Evolutionary conservation across 2,113 vertebrate species (phyloP).

Genomic region (Oreochromis niloticus): DNA sequence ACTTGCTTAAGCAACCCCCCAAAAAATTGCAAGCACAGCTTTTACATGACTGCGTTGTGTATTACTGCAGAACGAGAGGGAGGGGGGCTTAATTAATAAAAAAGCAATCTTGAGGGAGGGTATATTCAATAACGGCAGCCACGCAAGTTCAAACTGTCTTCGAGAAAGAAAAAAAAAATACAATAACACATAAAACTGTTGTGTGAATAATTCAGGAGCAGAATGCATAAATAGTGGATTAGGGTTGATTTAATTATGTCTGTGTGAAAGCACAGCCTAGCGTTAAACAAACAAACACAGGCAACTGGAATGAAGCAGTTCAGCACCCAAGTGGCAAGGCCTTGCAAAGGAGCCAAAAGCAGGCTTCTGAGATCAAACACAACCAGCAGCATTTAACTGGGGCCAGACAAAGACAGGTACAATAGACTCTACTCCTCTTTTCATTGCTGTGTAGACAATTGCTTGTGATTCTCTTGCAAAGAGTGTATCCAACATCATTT

Average conservation of each 20-base stretch:
- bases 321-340: constrained; percentile 55
- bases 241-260: constrained; percentile 76
- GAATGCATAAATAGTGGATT: constrained; percentile 77
- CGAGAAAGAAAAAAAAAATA: constrained; percentile 54
- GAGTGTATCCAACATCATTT: constrained; percentile 17
- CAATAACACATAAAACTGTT: constrained; percentile 74
- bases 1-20: constrained; percentile 50
- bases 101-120: constrained; percentile 58
- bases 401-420: constrained; percentile 36
- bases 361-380: constrained; percentile 57
- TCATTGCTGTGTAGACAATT: constrained; percentile 12
- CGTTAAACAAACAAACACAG: constrained; percentile 67
- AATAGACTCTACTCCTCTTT: not conserved
- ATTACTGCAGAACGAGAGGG: not conserved
- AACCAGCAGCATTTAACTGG: constrained; percentile 26
- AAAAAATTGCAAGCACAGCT: constrained; percentile 67
- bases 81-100: constrained; percentile 68
- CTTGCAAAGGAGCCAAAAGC: constrained; percentile 47
- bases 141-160: constrained; percentile 59
- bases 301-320: constrained; percentile 52
- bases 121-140: constrained; percentile 61
- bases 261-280: constrained; percentile 55
- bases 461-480: constrained; percentile 13
- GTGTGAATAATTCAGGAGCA: constrained; percentile 74
- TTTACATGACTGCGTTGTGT: constrained; percentile 52